Evolutionary conservation across 2,888 invertebrate species (phyloP).

Genomic region (Platynereis dumerilii): DNA sequence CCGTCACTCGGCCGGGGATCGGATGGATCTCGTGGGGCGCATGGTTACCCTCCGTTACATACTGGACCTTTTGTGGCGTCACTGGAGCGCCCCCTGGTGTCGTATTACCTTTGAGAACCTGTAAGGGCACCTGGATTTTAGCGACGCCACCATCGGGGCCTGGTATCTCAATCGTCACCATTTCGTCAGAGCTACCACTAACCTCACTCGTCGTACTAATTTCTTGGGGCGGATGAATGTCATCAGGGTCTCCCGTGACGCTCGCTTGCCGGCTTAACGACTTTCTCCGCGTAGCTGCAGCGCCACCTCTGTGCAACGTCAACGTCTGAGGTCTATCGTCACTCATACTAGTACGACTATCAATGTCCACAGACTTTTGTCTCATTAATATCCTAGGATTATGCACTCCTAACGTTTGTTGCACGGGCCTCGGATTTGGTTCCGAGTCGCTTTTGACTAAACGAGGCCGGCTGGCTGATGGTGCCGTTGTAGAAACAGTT

Average conservation of each 20-base stretch:
- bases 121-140: background rate
- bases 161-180: background rate
- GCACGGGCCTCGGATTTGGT: too few relatives aligned
- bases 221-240: background rate
- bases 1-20: conserved; percentile 26
- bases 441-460: too few relatives aligned
- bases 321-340: too few relatives aligned
- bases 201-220: conserved; percentile 5
- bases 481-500: background rate
- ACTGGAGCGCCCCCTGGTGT: background rate
- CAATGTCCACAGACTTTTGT: too few relatives aligned
- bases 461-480: background rate
- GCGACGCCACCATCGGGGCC: background rate
- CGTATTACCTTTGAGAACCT: background rate
- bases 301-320: too few relatives aligned
- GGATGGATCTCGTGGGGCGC: conserved; percentile 31
- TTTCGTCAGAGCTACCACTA: background rate
- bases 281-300: too few relatives aligned
- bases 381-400: too few relatives aligned
- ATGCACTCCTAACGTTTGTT: too few relatives aligned
- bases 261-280: too few relatives aligned
- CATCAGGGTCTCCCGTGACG: too few relatives aligned
- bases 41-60: conserved; percentile 23
- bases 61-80: conserved; percentile 11
- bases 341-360: too few relatives aligned